Base-by-base conservation (phyloP, 2,113 vertebrate genomes). In the Eira barbara region DNA sequence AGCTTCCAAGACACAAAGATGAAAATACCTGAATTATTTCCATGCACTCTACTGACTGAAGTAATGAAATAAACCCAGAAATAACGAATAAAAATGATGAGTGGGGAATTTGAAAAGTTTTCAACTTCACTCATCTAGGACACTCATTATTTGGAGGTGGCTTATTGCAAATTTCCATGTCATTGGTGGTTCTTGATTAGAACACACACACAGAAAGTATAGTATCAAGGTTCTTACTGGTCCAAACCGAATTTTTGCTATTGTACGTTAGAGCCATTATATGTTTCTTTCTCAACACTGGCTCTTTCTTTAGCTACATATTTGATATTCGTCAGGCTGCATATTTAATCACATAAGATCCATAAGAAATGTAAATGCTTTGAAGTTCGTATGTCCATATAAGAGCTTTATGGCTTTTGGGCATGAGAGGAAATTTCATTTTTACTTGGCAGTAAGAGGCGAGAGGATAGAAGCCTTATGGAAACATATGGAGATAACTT, bases 341-440 rank as follows among this genome's bases (percentile, higher is more conserved):
- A 36, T 23, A 15, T 42, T 85, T 89, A 73, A 89, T 92, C 55
- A 71, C 52, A n/a, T 14, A 82, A 83, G 80, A 89, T 36, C 82
- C 85, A 23, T 27, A 87, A 31, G 94, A 93, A 71, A 80, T 31
- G 49, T 29, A n/a, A 96, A 45, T n/a, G 78, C 92, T 95, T 87
- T 67, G 67, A 93, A 45, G 92, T 95, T 96, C 67, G 14, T 42
- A 6, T 14, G n/a, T 61, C 52, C 63, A 21, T 8, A 6, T 4
- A 59, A 57, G 52, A 87, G 57, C 42, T 52, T 84, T 36, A 71
- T 81, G 88, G 34, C 80, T 73, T 47, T 29, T 17, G 84, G 80
- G 21, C 74, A 39, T 4, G 49, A 78, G 82, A 36, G 76, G 81
- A 91, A 91, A 85, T 79, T 81, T 79, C 63, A 14, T 27, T 74